Conservation (phyloP, 37 sponge, comb jelly and placozoan genomes). For the Oopsacas minuta region DNA sequence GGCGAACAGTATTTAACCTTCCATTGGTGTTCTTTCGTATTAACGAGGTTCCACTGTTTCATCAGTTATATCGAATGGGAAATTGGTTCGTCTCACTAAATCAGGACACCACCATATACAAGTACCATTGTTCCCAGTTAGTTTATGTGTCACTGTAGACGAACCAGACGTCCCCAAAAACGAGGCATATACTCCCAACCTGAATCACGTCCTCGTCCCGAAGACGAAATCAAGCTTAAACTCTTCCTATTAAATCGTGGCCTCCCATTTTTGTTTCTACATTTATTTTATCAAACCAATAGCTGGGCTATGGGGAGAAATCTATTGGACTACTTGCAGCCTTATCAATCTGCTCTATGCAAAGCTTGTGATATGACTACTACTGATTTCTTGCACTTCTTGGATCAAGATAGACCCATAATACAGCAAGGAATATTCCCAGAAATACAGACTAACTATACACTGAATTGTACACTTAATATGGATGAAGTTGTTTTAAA, state of each 20-base stretch:
- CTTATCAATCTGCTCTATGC: constrained; percentile 28
- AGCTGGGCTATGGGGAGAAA: neutral
- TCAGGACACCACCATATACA: no score
- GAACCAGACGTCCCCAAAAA: neutral
- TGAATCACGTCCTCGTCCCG: neutral
- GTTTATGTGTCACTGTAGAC: neutral
- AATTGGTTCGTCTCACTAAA: neutral
- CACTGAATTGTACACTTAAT: constrained; percentile 27
- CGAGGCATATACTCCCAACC: neutral
- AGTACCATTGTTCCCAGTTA: neutral
- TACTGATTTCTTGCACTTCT: neutral
- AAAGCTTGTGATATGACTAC: constrained; percentile 30
- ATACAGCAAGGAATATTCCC: constrained; percentile 71
- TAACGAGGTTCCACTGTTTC: no score
- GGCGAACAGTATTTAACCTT: no score
- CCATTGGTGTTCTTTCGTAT: no score
- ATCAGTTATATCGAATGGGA: neutral
- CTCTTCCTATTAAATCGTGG: neutral
- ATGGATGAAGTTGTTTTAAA: constrained; percentile 39
- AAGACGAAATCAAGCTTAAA: neutral
- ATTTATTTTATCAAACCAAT: neutral
- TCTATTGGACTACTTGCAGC: neutral
- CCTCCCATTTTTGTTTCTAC: neutral
- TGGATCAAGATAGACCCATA: constrained; percentile 31
- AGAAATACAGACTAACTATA: constrained; percentile 50